These are phyloP conservation scores for Pavo muticus DNA, from an alignment of 2,113 vertebrate species.

Conservation along the genomic window DNA sequence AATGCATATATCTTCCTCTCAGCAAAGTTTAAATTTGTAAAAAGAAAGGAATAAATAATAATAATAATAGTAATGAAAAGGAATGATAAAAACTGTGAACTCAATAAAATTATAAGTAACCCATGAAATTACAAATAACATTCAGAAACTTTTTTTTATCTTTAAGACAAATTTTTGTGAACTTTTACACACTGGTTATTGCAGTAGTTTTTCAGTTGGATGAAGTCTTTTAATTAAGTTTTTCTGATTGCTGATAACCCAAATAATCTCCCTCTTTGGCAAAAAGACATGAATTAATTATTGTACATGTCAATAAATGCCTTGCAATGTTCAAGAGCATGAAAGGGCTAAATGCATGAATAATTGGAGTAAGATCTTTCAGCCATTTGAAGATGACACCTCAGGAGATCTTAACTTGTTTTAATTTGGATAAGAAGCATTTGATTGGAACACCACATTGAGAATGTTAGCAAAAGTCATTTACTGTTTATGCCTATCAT, in stretches of 20 bases:
- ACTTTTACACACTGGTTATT: background rate
- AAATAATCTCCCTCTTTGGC: background rate
- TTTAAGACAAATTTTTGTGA: background rate
- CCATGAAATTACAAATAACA: background rate
- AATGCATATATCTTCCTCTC: background rate
- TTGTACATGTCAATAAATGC: background rate
- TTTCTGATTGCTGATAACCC: background rate
- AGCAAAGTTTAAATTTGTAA: background rate
- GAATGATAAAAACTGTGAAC: background rate
- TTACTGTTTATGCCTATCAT: background rate
- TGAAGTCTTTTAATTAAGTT: background rate
- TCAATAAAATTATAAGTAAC: background rate
- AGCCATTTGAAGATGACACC: background rate
- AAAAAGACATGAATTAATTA: background rate
- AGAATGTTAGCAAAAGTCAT: background rate
- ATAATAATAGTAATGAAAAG: background rate
- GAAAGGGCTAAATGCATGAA: background rate
- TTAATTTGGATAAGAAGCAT: background rate
- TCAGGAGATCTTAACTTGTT: background rate
- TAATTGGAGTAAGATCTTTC: background rate
- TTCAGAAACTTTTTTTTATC: background rate
- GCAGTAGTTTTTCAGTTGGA: background rate
- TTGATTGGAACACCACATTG: background rate
- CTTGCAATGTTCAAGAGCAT: background rate
- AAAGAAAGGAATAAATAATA: background rate